phyloP scores from a whole-genome alignment of 2,113 vertebrate genomes.

The Cariama cristata region DNA sequence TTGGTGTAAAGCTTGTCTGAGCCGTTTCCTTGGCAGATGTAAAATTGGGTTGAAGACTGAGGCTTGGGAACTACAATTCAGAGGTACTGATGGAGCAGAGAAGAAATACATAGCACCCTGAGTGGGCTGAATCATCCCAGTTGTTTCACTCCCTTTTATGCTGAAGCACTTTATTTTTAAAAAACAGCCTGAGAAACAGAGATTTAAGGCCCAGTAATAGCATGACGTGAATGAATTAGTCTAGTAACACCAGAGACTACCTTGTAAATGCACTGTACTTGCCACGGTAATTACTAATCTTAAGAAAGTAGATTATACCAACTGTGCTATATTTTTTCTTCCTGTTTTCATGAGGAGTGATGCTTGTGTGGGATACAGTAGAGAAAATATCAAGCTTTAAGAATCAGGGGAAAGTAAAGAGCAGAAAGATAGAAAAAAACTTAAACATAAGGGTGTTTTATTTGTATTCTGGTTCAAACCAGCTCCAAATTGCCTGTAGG shows the following conservation, averaged over 20 bases:
- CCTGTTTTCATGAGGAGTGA: background rate
- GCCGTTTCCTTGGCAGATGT: background rate
- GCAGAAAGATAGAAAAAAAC: background rate
- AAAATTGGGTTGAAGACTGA: background rate
- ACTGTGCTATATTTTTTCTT: background rate
- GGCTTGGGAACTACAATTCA: conserved; percentile 1
- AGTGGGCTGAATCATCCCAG: conserved; percentile 22
- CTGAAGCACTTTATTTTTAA: conserved; percentile 45
- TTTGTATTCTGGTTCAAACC: background rate
- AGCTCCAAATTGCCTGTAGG: background rate
- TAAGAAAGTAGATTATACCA: conserved; percentile 16
- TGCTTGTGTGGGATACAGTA: background rate
- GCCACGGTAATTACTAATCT: background rate
- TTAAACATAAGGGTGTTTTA: background rate
- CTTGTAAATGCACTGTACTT: conserved; percentile 4
- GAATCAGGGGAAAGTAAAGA: background rate
- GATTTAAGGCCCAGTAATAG: conserved; percentile 32
- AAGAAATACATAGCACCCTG: background rate
- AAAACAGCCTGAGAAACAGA: conserved; percentile 12
- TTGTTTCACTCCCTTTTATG: conserved; percentile 33
- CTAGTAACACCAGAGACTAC: background rate
- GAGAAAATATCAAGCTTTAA: conserved; percentile 16
- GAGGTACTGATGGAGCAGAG: background rate
- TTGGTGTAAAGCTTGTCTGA: background rate
- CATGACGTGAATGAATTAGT: background rate